Conservation (phyloP, 2,113 vertebrate genomes). For the Eulemur macaco region DNA sequence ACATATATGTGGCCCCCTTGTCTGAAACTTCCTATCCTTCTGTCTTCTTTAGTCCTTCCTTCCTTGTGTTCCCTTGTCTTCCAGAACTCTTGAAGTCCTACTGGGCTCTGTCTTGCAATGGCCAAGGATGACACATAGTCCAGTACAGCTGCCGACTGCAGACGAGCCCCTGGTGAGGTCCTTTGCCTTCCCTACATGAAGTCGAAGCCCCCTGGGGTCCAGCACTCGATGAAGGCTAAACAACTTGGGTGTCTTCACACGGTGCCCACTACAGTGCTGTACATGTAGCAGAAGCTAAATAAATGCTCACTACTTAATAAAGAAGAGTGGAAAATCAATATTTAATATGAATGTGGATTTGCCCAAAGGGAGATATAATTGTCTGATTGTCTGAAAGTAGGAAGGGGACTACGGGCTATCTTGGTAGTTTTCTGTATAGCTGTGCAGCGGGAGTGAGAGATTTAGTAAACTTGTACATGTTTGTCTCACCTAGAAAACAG, state of each 20-base stretch:
- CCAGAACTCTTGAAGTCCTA: background rate
- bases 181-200: background rate
- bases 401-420: background rate
- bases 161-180: background rate
- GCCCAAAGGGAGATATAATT: background rate
- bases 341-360: background rate
- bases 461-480: background rate
- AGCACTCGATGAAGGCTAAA: background rate
- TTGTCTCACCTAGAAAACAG: constrained; percentile 30
- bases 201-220: background rate
- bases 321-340: background rate
- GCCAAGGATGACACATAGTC: background rate
- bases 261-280: background rate
- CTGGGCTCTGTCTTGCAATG: background rate
- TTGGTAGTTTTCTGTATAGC: background rate
- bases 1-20: background rate
- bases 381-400: background rate
- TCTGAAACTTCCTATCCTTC: background rate
- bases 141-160: background rate
- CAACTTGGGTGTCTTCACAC: background rate
- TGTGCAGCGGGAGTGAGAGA: background rate
- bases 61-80: background rate
- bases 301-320: background rate
- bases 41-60: background rate
- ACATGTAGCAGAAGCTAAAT: background rate